Conservation (phyloP, 1,140 invertebrate genomes). For the Hydropsyche tenuis region DNA sequence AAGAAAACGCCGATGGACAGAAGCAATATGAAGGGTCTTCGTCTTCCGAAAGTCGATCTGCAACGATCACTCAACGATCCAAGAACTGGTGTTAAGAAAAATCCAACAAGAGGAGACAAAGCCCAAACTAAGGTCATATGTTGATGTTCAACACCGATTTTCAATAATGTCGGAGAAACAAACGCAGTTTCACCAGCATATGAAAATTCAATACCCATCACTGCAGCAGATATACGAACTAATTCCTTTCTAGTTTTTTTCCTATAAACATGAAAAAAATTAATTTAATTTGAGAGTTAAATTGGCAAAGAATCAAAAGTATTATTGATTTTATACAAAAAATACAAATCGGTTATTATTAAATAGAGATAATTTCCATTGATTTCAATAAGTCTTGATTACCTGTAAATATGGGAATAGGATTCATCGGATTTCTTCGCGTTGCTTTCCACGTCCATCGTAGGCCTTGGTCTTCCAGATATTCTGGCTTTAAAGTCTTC, state of each 20-base stretch:
- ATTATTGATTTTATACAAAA: not conserved
- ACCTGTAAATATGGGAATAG: constrained; percentile 81
- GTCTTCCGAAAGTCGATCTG: constrained; percentile 76
- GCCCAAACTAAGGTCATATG: constrained; percentile 97
- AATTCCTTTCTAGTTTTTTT: constrained; percentile 83
- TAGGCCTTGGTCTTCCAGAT: constrained; percentile 17
- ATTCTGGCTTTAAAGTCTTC: not conserved
- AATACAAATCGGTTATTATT: not conserved
- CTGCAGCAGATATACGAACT: constrained; percentile 87
- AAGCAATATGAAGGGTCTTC: constrained; percentile 90
- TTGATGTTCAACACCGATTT: constrained; percentile 88
- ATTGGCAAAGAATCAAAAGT: not conserved
- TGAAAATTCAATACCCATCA: constrained; percentile 97
- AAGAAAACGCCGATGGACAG: constrained; percentile 88
- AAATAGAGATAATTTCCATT: constrained; percentile 10
- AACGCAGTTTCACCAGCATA: constrained; percentile 97
- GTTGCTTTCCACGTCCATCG: constrained; percentile 44
- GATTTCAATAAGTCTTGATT: no score
- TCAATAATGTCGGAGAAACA: constrained; percentile 91
- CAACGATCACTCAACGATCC: constrained; percentile 93
- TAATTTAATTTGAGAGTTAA: not conserved
- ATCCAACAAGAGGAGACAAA: constrained; percentile 87
- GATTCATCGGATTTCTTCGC: constrained; percentile 57
- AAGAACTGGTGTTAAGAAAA: constrained; percentile 90
- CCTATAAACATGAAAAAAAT: constrained; percentile 57